A percentile compares a stretch with the other conserved stretches of the same genome.
phyloP scores from a whole-genome alignment of 2,113 vertebrate species.

The Carettochelys insculpta region DNA sequence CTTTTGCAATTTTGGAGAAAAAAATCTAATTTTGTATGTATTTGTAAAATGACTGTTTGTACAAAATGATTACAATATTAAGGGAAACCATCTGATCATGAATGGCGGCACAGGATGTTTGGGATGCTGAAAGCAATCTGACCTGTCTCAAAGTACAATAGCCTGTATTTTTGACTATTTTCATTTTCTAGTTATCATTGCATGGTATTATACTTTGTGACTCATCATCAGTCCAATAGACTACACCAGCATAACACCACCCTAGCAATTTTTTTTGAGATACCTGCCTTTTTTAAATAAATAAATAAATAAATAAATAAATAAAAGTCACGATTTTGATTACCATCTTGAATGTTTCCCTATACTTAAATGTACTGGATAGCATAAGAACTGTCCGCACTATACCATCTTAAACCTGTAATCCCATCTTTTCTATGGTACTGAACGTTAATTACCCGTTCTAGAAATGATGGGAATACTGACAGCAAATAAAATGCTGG shows the following conservation, averaged over 20 bases:
- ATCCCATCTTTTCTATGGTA: slow-evolving; percentile 33
- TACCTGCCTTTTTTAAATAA: too few relatives aligned
- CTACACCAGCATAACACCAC: not conserved
- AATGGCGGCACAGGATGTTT: not conserved
- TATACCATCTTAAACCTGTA: not conserved
- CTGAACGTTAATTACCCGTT: not conserved
- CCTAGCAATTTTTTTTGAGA: not conserved
- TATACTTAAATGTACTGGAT: not conserved
- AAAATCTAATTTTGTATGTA: not conserved
- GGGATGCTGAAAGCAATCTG: not conserved
- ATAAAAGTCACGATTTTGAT: not conserved
- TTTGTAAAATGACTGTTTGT: not conserved
- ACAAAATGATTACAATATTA: not conserved
- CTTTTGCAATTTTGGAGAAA: not conserved
- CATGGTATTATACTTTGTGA: not conserved
- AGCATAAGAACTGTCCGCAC: slow-evolving; percentile 20
- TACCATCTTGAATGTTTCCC: not conserved
- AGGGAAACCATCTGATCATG: not conserved
- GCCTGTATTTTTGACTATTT: not conserved
- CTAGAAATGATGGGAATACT: not conserved
- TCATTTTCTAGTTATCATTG: not conserved
- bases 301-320: not conserved
- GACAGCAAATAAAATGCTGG: not conserved
- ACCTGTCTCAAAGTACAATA: not conserved
- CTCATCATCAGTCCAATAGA: not conserved